phyloP scores from a whole-genome alignment of 2,797 vertebrate genomes.

The Meriones psammophilus region DNA sequence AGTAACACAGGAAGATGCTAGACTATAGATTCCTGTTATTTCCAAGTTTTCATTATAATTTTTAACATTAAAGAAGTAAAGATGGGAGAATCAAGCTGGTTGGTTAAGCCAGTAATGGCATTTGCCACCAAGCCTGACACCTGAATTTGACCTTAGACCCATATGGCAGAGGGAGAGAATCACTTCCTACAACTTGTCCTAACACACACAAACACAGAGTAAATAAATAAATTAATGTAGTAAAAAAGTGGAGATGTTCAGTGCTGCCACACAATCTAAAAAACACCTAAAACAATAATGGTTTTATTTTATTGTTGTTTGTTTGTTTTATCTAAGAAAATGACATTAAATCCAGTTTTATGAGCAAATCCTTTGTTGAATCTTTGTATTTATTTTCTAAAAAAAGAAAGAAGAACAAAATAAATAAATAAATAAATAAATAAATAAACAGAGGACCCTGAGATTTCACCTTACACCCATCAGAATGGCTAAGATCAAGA shows the following conservation, averaged over 20 bases:
- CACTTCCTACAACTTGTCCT: neutral
- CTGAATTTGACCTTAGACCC: neutral
- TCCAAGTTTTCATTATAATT: neutral
- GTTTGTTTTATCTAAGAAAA: slow-evolving; percentile 35
- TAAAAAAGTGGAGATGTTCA: neutral
- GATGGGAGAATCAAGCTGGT: too few relatives aligned
- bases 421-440: too few relatives aligned
- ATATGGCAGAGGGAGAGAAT: neutral
- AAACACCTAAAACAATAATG: neutral
- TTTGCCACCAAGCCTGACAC: neutral
- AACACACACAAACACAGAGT: neutral
- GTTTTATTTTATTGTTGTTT: neutral
- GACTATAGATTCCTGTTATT: neutral
- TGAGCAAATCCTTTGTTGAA: slow-evolving; percentile 27
- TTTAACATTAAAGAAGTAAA: slow-evolving; percentile 27
- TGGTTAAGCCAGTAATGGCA: neutral
- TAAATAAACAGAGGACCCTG: too few relatives aligned
- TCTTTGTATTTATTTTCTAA: slow-evolving; percentile 25
- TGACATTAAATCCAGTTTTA: slow-evolving; percentile 14
- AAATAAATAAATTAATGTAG: neutral
- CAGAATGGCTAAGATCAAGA: too few relatives aligned
- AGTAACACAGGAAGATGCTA: neutral
- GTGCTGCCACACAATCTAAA: neutral
- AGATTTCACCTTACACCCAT: too few relatives aligned
- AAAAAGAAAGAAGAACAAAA: neutral